Base-by-base conservation (phyloP, 2,888 invertebrate genomes). In the Ypsolopha scabrella region DNA sequence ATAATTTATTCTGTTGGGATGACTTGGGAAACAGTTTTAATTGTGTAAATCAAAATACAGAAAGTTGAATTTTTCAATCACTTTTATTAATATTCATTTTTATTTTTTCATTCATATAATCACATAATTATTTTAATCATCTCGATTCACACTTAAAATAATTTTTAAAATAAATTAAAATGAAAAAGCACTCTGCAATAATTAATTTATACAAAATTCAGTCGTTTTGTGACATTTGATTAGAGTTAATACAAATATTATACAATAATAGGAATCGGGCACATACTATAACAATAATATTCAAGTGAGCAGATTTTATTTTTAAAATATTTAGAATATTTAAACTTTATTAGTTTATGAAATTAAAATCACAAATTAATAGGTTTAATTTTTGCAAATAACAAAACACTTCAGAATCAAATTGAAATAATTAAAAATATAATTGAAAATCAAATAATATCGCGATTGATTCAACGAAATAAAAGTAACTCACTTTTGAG, bases 241-340 rank as follows among this genome's bases (percentile, higher is more conserved):
- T 78, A 81, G 68, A 77, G 78, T 75, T 77, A 24, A 24, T 24
- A 79, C 74, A 71, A 75, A 65, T 77, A 75, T 77, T 76, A 72
- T 81, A 85, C 71, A 80, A 74, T 82, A 83, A 80, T 83, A 86
- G 85, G 85, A 86, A 85, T 85, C 85, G 82, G 85, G 81, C 83
- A 82, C 80, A 80, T 80, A 41, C 48, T 13, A 39, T 76, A 75
- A 64, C 66, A 72, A 63, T 68, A 78, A 81, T 73, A 64, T 60
- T 79, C 6, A 39, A 80, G 66, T 74, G 74, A 78, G 75, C 75
- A 74, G 35, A 46, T 46, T 48, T 36, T 48, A 24, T 24, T 24
- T 4, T 24, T 9, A 38, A 36, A 48, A 33, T 49, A 24, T 24
- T 13, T 13, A 36, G 14, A 47, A 9, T 6, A 24, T n/a, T 7